Evolutionary conservation across 2,797 vertebrate genomes (phyloP).

Genomic region (Streptopelia turtur): DNA sequence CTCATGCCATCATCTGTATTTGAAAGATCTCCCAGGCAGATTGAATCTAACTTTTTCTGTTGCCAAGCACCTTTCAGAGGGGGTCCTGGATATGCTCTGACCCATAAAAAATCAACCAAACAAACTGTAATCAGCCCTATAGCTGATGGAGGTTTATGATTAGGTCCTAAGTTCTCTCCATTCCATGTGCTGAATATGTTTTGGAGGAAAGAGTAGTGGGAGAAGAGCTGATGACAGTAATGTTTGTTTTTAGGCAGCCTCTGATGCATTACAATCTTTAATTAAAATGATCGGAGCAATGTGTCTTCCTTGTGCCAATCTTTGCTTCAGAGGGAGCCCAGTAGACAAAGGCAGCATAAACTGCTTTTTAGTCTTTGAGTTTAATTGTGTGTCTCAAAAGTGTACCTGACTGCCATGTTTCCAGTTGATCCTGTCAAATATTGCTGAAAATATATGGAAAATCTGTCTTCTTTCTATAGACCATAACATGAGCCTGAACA

Average conservation of each 20-base stretch:
- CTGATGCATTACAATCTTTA: conserved; percentile 63
- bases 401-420: neutral
- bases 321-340: conserved; percentile 54
- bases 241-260: conserved; percentile 34
- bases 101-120: neutral
- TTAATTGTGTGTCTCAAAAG: conserved; percentile 22
- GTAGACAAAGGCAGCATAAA: conserved; percentile 59
- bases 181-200: neutral
- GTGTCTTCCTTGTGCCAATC: conserved; percentile 55
- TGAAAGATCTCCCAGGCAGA: neutral
- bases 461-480: neutral
- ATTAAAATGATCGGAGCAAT: conserved; percentile 70
- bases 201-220: neutral
- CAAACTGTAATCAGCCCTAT: neutral
- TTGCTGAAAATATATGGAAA: conserved; percentile 15
- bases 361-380: conserved; percentile 41
- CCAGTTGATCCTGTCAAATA: neutral
- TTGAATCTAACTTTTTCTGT: neutral
- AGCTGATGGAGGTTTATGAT: neutral
- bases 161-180: neutral
- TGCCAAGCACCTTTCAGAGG: neutral
- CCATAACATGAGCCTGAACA: neutral
- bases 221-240: conserved; percentile 10
- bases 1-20: neutral
- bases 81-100: neutral